Evolutionary conservation across 2,113 vertebrate species (phyloP).

Genomic region (Eleginops maclovinus): DNA sequence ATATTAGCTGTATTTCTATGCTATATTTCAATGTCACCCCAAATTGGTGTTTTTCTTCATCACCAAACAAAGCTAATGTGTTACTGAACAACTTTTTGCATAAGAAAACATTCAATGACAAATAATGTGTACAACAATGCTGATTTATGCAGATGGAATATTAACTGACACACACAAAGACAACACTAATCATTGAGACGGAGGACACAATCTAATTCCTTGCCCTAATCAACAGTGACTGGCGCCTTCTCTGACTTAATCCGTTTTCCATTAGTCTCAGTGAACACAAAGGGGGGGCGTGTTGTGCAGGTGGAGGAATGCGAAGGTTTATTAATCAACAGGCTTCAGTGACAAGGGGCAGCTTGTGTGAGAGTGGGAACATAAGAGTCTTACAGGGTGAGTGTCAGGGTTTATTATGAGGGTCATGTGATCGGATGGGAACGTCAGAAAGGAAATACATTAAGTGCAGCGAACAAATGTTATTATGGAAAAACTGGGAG

Average conservation of each 20-base stretch:
- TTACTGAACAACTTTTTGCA: background rate
- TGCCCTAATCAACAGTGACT: constrained; percentile 27
- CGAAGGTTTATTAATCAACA: constrained; percentile 6
- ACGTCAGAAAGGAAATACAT: background rate
- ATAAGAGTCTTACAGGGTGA: constrained; percentile 8
- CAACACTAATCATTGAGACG: constrained; percentile 28
- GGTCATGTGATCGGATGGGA: constrained; percentile 1
- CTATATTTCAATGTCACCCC: too few relatives aligned
- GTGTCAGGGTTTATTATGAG: constrained; percentile 9
- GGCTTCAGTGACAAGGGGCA: constrained; percentile 11
- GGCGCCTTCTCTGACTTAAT: constrained; percentile 18
- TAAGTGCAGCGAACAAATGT: background rate
- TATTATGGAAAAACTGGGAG: background rate
- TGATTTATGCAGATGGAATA: constrained; percentile 19
- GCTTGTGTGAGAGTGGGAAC: background rate
- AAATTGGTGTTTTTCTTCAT: background rate
- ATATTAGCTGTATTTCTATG: background rate
- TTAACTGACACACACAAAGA: constrained; percentile 21
- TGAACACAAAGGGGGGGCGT: constrained; percentile 5
- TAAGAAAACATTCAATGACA: background rate
- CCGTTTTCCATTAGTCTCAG: constrained; percentile 21
- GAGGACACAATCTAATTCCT: constrained; percentile 13
- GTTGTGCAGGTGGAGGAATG: constrained; percentile 16
- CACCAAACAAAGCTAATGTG: background rate
- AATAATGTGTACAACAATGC: too few relatives aligned